Conservation (phyloP, 2,888 invertebrate species). For the Cetonia aurata region DNA sequence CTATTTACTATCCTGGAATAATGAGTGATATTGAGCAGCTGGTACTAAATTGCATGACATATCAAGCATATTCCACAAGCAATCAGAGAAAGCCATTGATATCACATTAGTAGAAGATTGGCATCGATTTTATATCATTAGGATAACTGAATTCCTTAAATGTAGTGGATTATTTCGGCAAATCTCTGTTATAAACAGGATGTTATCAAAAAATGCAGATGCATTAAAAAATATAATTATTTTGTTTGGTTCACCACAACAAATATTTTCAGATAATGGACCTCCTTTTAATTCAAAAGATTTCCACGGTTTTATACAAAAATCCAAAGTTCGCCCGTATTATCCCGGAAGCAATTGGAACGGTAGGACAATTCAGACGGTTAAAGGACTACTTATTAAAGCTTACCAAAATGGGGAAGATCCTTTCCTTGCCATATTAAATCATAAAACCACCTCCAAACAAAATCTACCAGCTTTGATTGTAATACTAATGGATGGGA, state of each 20-base stretch:
- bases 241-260: conserved; percentile 33
- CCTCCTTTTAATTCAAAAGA: conserved; percentile 48
- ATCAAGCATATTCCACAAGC: conserved; percentile 37
- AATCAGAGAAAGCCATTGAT: conserved; percentile 41
- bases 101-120: conserved; percentile 44
- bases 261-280: conserved; percentile 50
- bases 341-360: conserved; percentile 51
- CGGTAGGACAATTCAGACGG: conserved; percentile 51
- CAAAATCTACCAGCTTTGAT: conserved; percentile 51
- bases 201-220: conserved; percentile 23
- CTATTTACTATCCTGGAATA: conserved; percentile 38
- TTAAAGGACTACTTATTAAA: conserved; percentile 51
- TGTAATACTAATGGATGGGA: conserved; percentile 52
- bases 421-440: conserved; percentile 51
- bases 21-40: conserved; percentile 25
- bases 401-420: conserved; percentile 48
- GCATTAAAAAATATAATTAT: conserved; percentile 34
- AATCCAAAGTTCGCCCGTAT: conserved; percentile 51
- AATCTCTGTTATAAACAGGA: conserved; percentile 39
- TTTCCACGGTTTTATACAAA: conserved; percentile 47
- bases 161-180: conserved; percentile 43
- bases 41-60: conserved; percentile 34
- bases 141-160: conserved; percentile 27
- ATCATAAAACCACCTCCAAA: conserved; percentile 52
- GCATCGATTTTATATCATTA: conserved; percentile 43